Conservation (phyloP, 2,113 vertebrate species). For the Scortum barcoo region DNA sequence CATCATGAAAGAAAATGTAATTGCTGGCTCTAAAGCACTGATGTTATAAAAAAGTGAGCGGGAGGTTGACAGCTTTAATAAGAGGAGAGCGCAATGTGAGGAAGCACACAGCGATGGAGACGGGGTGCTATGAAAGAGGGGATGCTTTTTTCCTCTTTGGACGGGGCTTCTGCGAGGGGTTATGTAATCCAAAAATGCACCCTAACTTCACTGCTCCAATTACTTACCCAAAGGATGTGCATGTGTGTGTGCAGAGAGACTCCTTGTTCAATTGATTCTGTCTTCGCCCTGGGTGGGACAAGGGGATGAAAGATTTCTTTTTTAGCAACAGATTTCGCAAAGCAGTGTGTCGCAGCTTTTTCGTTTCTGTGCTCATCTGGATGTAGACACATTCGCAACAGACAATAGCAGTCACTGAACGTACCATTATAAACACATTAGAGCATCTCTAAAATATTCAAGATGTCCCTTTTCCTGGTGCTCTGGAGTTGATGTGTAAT, state of each 20-base stretch:
- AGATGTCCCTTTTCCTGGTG: neutral
- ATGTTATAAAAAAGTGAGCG: constrained; percentile 8
- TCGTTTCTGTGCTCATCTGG: constrained; percentile 13
- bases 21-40: constrained; percentile 40
- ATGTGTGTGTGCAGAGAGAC: neutral
- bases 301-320: neutral
- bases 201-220: constrained; percentile 29
- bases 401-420: neutral
- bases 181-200: constrained; percentile 41
- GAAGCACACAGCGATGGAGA: constrained; percentile 14
- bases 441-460: constrained; percentile 11
- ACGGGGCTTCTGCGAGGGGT: constrained; percentile 15
- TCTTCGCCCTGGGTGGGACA: neutral
- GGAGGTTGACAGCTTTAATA: constrained; percentile 45
- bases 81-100: constrained; percentile 25
- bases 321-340: constrained; percentile 13
- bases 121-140: neutral
- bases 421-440: constrained; percentile 24
- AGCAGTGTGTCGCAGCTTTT: constrained; percentile 21
- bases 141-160: neutral
- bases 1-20: constrained; percentile 50
- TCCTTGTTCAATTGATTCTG: constrained; percentile 17
- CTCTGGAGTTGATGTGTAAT: neutral
- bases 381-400: constrained; percentile 15
- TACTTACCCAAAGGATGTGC: constrained; percentile 16